Evolutionary conservation across 2,113 vertebrate genomes (phyloP).

Genomic region (Corythornis cristatus): DNA sequence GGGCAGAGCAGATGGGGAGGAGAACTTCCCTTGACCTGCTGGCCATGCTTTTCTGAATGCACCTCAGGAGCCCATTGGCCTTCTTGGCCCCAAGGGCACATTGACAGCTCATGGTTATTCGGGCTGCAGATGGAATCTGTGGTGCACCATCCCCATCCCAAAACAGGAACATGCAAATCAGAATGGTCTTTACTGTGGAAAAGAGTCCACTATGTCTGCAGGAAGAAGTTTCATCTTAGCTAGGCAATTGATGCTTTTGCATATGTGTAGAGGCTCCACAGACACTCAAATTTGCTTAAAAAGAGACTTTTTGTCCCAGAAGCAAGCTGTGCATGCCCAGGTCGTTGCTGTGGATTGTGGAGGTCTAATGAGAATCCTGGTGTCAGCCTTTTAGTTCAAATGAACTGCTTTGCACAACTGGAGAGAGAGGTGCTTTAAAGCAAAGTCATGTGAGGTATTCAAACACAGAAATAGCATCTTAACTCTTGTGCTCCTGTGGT

Average conservation of each 20-base stretch:
- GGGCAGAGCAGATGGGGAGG: neutral
- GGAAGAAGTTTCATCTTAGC: neutral
- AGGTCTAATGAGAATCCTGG: neutral
- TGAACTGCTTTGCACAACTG: neutral
- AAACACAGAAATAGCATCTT: neutral
- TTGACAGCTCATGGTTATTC: neutral
- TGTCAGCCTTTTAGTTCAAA: neutral
- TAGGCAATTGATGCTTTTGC: neutral
- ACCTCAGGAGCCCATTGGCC: neutral
- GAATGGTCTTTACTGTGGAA: neutral
- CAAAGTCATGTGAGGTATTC: neutral
- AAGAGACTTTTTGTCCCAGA: neutral
- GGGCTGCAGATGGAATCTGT: neutral
- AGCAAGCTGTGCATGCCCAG: neutral
- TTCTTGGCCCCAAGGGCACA: neutral
- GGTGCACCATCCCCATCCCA: neutral
- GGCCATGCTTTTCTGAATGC: neutral
- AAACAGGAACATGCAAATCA: neutral
- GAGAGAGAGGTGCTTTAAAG: neutral
- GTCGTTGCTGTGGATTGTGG: neutral
- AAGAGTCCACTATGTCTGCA: neutral
- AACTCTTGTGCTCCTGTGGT: accelerated
- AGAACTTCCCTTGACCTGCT: neutral
- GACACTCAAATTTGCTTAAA: neutral
- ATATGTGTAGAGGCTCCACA: neutral